Percentiles rank a stretch among this genome's conserved stretches.
Conservation (phyloP, 2,113 vertebrate species). For the Gobio gobio region DNA sequence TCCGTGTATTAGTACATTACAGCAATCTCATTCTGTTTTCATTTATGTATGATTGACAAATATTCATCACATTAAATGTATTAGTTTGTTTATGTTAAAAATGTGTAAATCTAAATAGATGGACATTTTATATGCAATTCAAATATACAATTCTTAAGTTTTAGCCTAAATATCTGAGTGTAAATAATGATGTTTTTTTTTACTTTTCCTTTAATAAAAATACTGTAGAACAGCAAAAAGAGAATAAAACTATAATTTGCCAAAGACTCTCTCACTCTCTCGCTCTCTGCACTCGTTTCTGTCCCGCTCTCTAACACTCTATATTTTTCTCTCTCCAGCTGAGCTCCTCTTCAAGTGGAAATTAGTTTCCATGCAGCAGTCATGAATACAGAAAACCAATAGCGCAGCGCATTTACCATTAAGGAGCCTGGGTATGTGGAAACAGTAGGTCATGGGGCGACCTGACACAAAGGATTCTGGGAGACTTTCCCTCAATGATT, state of each 20-base stretch:
- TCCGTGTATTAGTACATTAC: not conserved
- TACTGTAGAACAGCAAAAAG: not conserved
- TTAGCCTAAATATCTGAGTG: not conserved
- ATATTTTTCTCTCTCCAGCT: conserved; percentile 26
- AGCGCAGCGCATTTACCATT: conserved; percentile 36
- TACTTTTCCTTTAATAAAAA: not conserved
- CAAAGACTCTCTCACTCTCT: not conserved
- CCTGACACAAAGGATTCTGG: conserved; percentile 32
- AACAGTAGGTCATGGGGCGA: conserved; percentile 49
- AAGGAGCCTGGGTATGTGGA: conserved; percentile 43
- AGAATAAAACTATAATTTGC: not conserved
- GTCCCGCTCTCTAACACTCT: conserved; percentile 6
- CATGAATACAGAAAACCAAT: conserved; percentile 39
- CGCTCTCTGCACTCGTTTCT: not conserved
- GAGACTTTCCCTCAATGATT: conserved; percentile 36
- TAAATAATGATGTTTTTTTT: not conserved
- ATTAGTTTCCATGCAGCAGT: conserved; percentile 45
- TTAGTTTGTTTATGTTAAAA: not conserved
- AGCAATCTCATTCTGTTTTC: not conserved
- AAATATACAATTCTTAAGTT: not conserved
- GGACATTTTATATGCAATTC: not conserved
- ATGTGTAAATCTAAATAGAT: not conserved
- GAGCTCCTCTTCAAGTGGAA: conserved; percentile 53
- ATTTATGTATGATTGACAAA: not conserved
- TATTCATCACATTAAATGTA: not conserved